These are phyloP conservation scores for Oreochromis grahami DNA, from an alignment of 2,797 vertebrate species.

Conservation along the genomic window DNA sequence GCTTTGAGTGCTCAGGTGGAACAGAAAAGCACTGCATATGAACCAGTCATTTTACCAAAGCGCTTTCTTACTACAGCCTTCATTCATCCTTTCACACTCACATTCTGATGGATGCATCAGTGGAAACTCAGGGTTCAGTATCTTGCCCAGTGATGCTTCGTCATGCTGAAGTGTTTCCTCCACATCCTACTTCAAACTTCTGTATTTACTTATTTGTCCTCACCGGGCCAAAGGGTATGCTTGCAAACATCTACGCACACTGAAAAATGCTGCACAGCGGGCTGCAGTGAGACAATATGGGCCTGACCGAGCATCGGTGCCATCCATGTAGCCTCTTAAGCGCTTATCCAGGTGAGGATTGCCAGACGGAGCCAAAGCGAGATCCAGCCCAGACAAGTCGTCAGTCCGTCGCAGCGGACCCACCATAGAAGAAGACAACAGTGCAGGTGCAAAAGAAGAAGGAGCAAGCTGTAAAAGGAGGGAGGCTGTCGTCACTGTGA, in stretches of 20 bases:
- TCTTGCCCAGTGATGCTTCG: neutral
- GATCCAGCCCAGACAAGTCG: neutral
- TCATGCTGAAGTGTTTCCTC: neutral
- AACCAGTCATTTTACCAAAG: neutral
- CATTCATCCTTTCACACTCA: neutral
- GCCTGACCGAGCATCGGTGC: neutral
- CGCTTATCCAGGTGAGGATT: neutral
- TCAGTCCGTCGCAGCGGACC: neutral
- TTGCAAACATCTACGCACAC: neutral
- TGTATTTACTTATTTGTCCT: neutral
- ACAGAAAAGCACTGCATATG: neutral
- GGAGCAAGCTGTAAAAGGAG: neutral
- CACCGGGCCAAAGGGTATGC: neutral
- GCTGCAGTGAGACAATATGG: neutral
- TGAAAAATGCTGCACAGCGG: neutral
- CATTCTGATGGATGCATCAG: neutral
- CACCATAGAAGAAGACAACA: neutral
- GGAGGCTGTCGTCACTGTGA: conserved; percentile 25
- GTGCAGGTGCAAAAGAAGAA: neutral
- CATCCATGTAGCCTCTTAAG: neutral
- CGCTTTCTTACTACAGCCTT: neutral
- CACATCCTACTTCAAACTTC: neutral
- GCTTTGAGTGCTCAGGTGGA: neutral
- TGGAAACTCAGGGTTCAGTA: neutral
- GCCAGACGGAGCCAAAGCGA: neutral